These are phyloP conservation scores for Telmatochromis sp. DNA, from an alignment of 2,113 vertebrate species.

Conservation along the genomic window DNA sequence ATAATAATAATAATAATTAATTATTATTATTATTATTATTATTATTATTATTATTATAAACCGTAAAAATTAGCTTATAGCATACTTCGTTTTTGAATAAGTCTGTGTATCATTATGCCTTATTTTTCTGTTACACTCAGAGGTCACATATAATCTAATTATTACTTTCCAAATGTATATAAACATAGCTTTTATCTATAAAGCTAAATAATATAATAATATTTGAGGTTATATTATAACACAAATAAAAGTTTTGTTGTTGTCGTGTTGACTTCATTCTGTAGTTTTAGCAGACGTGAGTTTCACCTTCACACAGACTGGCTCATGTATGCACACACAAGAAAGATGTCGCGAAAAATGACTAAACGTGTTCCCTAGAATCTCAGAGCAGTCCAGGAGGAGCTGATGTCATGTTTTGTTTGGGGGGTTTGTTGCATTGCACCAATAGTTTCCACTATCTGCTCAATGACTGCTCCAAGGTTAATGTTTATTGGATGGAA, in stretches of 20 bases:
- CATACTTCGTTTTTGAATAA: not conserved
- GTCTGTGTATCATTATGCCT: not conserved
- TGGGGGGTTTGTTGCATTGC: not conserved
- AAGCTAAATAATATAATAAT: not conserved
- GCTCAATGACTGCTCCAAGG: not conserved
- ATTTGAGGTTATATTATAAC: not conserved
- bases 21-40: no score
- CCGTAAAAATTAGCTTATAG: not conserved
- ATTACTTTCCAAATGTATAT: not conserved
- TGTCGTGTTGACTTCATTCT: not conserved
- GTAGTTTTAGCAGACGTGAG: not conserved
- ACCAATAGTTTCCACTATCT: not conserved
- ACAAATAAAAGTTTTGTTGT: not conserved
- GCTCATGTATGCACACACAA: not conserved
- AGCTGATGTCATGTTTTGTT: not conserved
- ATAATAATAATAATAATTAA: no score
- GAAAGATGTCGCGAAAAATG: not conserved
- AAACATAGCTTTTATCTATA: not conserved
- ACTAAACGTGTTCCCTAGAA: not conserved
- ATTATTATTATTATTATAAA: no score
- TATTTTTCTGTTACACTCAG: not conserved
- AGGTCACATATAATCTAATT: not conserved
- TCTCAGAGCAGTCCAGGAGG: not conserved
- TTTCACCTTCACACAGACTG: not conserved
- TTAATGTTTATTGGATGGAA: slow-evolving; percentile 63